phyloP scores from a whole-genome alignment of 2,888 invertebrate species.

The Leptogaster cylindrica region DNA sequence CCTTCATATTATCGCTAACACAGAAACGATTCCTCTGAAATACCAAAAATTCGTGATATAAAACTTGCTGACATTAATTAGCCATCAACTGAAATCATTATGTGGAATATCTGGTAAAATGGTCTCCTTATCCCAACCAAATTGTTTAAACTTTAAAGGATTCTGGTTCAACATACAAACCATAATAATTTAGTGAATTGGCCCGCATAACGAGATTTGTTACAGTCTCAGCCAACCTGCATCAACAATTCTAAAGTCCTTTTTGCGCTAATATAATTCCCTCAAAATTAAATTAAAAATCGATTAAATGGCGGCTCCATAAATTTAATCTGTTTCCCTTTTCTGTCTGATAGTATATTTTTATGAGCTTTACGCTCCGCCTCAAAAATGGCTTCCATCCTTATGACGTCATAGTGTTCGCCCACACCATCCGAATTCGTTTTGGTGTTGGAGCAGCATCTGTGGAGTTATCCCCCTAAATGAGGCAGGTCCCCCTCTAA shows the following conservation, averaged over 20 bases:
- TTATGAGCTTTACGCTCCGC: conserved; percentile 43
- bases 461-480: conserved; percentile 9
- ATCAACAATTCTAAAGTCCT: not conserved
- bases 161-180: too few relatives aligned
- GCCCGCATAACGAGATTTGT: not conserved
- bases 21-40: too few relatives aligned
- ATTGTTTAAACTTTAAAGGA: too few relatives aligned
- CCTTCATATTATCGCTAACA: too few relatives aligned
- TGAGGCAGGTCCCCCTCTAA: not conserved
- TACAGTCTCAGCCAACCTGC: not conserved
- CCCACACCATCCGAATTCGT: conserved; percentile 26
- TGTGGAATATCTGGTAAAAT: not conserved
- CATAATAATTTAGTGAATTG: too few relatives aligned
- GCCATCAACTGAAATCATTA: not conserved
- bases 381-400: conserved; percentile 44
- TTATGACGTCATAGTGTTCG: conserved; percentile 43
- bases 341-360: not conserved
- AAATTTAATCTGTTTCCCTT: not conserved
- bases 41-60: not conserved
- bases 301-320: conserved; percentile 30
- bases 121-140: too few relatives aligned
- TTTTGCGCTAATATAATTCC: conserved; percentile 7
- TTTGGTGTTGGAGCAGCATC: not conserved
- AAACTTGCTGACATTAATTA: conserved; percentile 36
- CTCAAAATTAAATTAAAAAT: conserved; percentile 15